Conservation (phyloP, 92 coral and sea anemone genomes). For the Bergia sp. region DNA sequence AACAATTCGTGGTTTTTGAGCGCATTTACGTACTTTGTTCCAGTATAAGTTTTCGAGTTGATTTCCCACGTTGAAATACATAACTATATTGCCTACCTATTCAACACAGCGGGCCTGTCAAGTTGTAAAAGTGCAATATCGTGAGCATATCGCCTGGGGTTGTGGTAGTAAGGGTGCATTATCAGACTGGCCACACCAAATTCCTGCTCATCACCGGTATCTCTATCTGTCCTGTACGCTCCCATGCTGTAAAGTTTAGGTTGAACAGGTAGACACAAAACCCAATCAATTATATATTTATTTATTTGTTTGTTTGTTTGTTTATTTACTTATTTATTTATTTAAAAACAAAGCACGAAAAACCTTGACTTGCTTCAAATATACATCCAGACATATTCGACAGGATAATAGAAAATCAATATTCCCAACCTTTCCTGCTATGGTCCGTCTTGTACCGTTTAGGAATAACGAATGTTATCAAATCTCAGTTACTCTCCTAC, state of each 20-base stretch:
- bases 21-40: neutral
- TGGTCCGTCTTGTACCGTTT: too few species aligned
- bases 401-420: too few species aligned
- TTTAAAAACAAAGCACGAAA: too few species aligned
- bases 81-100: conserved; percentile 6
- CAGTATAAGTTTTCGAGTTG: too few species aligned
- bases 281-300: neutral
- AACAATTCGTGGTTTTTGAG: neutral
- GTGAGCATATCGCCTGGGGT: conserved; percentile 39
- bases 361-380: too few species aligned
- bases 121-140: conserved; percentile 43
- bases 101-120: conserved; percentile 19
- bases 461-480: too few species aligned
- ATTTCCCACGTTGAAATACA: neutral
- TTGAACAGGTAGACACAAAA: neutral
- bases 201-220: conserved; percentile 27
- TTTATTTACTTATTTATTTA: too few species aligned
- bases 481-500: too few species aligned
- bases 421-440: too few species aligned
- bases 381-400: too few species aligned
- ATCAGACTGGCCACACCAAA: conserved; percentile 33
- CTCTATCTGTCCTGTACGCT: conserved; percentile 24
- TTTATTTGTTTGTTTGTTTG: too few species aligned
- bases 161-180: conserved; percentile 40
- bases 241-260: conserved; percentile 1